Conservation (phyloP, 2,797 vertebrate species). For the Mus spretus region DNA sequence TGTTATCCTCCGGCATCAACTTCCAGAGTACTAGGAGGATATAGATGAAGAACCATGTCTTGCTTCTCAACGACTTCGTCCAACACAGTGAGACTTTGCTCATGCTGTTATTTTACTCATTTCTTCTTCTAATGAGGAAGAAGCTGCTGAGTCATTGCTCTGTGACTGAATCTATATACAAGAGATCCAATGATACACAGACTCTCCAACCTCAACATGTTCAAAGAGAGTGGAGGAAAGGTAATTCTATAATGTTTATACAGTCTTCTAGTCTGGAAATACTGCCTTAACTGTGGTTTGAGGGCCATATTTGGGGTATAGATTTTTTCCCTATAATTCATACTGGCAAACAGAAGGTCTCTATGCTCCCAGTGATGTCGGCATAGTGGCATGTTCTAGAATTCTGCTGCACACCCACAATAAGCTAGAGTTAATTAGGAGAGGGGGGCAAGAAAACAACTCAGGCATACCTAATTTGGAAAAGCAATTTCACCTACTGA, state of each 20-base stretch:
- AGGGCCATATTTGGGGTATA: neutral
- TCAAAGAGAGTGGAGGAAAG: neutral
- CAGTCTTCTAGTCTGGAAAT: neutral
- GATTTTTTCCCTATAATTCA: neutral
- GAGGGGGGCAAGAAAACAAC: neutral
- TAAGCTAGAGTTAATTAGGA: neutral
- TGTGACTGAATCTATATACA: neutral
- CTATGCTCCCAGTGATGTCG: neutral
- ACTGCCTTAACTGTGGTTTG: no score
- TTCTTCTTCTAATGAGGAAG: neutral
- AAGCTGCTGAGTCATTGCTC: neutral
- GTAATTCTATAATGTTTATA: neutral
- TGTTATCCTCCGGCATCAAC: neutral
- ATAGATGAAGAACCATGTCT: neutral
- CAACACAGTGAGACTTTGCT: neutral
- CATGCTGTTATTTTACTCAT: no score
- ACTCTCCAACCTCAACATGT: neutral
- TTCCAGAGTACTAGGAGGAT: neutral
- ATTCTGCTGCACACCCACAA: neutral
- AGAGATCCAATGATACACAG: neutral
- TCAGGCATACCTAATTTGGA: slow-evolving; percentile 28
- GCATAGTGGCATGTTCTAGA: neutral
- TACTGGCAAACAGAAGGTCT: neutral
- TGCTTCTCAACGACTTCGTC: neutral
- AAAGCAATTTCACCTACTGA: slow-evolving; percentile 54